Evolutionary conservation across 2,797 vertebrate species (phyloP).

Genomic region (Macrochelys suwanniensis): DNA sequence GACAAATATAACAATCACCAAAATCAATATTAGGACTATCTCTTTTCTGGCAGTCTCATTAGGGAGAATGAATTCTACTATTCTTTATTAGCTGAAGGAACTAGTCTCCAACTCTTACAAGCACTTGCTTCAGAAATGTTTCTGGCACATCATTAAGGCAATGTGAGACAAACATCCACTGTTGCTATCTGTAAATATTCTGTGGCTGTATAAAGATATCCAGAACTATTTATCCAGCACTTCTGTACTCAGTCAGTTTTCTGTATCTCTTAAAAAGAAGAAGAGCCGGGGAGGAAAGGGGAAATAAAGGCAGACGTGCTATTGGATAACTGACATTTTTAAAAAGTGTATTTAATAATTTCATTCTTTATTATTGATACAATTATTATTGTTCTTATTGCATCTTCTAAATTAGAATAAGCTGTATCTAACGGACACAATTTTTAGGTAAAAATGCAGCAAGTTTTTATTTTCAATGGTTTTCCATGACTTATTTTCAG

Average conservation of each 20-base stretch:
- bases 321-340: background rate
- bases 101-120: background rate
- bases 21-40: background rate
- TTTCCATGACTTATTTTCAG: background rate
- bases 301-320: background rate
- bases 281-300: background rate
- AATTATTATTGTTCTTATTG: conserved; percentile 13
- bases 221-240: background rate
- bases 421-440: background rate
- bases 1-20: background rate
- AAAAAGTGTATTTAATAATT: conserved; percentile 27
- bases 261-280: background rate
- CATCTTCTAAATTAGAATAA: background rate
- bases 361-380: conserved; percentile 10
- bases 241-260: background rate
- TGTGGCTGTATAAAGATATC: background rate
- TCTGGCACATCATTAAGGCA: background rate
- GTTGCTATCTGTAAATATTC: background rate
- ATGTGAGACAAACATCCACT: background rate
- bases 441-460: background rate
- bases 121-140: background rate
- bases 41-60: background rate
- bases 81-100: background rate
- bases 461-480: background rate
- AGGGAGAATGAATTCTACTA: background rate